Conservation (phyloP, 2,888 invertebrate genomes). For the Liopterus haemorrhoidalis region DNA sequence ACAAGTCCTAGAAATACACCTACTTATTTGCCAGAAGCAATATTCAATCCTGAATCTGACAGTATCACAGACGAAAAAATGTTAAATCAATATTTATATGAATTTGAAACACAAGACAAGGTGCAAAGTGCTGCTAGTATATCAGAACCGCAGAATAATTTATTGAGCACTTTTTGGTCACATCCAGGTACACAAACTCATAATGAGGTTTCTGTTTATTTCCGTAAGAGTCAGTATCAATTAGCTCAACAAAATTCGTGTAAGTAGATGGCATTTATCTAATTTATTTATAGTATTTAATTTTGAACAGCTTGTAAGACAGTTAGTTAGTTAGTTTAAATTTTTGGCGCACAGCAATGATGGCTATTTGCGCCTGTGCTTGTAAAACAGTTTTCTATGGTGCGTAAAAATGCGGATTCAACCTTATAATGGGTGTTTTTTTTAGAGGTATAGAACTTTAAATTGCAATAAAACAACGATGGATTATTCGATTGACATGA, state of each 20-base stretch:
- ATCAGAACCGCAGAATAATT: slow-evolving; percentile 46
- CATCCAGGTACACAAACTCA: slow-evolving; percentile 49
- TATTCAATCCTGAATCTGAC: slow-evolving; percentile 36
- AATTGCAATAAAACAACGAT: too few species aligned
- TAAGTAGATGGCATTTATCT: slow-evolving; percentile 35
- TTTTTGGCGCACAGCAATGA: too few species aligned
- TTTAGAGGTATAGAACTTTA: too few species aligned
- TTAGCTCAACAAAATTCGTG: slow-evolving; percentile 49
- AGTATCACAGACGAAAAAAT: slow-evolving; percentile 49
- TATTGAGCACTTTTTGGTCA: slow-evolving; percentile 52
- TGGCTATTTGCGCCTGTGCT: too few species aligned
- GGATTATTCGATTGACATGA: too few species aligned
- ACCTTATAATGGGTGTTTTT: too few species aligned
- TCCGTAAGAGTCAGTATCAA: slow-evolving; percentile 53
- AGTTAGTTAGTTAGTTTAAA: too few species aligned
- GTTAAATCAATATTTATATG: slow-evolving; percentile 47
- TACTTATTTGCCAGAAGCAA: slow-evolving; percentile 10
- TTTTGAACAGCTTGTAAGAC: too few species aligned
- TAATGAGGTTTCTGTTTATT: slow-evolving; percentile 48
- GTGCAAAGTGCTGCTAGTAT: slow-evolving; percentile 35
- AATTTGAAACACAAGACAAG: slow-evolving; percentile 41
- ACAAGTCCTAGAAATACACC: slow-evolving; percentile 6
- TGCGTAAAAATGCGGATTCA: too few species aligned
- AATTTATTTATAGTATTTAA: too few species aligned
- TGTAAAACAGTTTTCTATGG: too few species aligned